Percentiles rank a stretch among this genome's conserved stretches.
Conservation (phyloP, 1,140 invertebrate genomes). For the Fopius arisanus region DNA sequence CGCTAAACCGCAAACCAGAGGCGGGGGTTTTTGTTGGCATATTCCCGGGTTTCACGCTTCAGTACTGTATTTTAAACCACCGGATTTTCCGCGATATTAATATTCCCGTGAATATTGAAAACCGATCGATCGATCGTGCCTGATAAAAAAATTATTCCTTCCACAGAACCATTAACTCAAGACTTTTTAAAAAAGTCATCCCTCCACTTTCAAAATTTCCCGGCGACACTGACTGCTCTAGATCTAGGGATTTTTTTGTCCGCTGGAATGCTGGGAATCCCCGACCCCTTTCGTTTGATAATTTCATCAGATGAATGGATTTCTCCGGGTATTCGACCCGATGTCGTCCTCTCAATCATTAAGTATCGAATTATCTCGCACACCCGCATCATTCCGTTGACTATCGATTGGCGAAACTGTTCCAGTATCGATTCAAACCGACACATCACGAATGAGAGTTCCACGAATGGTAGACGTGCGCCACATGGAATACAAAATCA, state of each 20-base stretch:
- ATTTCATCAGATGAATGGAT: background rate
- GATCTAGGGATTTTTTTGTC: too few relatives aligned
- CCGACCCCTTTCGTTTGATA: too few relatives aligned
- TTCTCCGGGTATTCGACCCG: background rate
- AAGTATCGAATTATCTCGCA: background rate
- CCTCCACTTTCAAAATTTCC: too few relatives aligned
- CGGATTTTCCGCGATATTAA: constrained; percentile 24
- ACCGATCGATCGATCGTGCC: too few relatives aligned
- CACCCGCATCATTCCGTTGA: background rate
- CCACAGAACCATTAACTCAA: too few relatives aligned
- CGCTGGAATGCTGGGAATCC: too few relatives aligned
- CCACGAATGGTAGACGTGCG: constrained; percentile 15
- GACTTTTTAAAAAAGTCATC: too few relatives aligned
- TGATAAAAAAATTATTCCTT: too few relatives aligned
- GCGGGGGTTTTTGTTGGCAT: constrained; percentile 23
- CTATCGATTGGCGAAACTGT: constrained; percentile 25
- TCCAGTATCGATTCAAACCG: constrained; percentile 22
- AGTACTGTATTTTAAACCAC: constrained; percentile 17
- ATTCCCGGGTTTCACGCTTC: constrained; percentile 18
- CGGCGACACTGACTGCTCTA: too few relatives aligned
- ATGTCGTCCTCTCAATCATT: background rate
- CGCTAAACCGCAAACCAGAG: constrained; percentile 25
- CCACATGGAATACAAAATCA: constrained; percentile 29
- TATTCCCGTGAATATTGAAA: constrained; percentile 5
- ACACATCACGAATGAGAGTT: constrained; percentile 10